These are phyloP conservation scores for Macquaria australasica DNA, from an alignment of 2,113 vertebrate species.

Conservation along the genomic window DNA sequence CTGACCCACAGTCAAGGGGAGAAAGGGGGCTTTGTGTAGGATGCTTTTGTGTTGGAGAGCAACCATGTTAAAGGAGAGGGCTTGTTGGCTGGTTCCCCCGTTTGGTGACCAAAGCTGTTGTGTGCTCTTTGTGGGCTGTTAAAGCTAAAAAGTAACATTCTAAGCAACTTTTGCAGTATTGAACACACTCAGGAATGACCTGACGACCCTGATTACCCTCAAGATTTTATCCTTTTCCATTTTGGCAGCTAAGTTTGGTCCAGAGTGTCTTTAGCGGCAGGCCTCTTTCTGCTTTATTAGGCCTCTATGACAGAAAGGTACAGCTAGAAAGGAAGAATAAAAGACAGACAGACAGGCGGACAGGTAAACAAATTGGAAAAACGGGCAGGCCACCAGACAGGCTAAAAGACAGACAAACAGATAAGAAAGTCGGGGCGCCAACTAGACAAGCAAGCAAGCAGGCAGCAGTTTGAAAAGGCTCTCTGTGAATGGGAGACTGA, in stretches of 20 bases:
- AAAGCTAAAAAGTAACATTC: constrained; percentile 47
- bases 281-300: neutral
- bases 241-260: neutral
- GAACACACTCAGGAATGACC: constrained; percentile 11
- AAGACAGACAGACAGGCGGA: constrained; percentile 21
- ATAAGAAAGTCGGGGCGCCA: constrained; percentile 1
- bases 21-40: constrained; percentile 91
- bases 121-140: constrained; percentile 23
- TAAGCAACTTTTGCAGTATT: constrained; percentile 29
- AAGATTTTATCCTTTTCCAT: neutral
- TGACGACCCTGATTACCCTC: constrained; percentile 7
- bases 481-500: constrained; percentile 42
- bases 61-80: constrained; percentile 91
- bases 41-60: constrained; percentile 91
- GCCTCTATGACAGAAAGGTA: constrained; percentile 3
- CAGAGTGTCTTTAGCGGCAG: neutral
- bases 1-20: constrained; percentile 96
- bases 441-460: constrained; percentile 10
- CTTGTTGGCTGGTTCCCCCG: constrained; percentile 80
- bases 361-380: constrained; percentile 16
- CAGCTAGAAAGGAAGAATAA: neutral
- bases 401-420: constrained; percentile 21
- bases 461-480: constrained; percentile 49
- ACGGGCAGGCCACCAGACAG: constrained; percentile 9
- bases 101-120: constrained; percentile 74